Percentiles rank a stretch among this genome's conserved stretches.
These are phyloP conservation scores for Drosophila algonquin DNA, from an alignment of 2,888 invertebrate genomes.

Conservation along the genomic window DNA sequence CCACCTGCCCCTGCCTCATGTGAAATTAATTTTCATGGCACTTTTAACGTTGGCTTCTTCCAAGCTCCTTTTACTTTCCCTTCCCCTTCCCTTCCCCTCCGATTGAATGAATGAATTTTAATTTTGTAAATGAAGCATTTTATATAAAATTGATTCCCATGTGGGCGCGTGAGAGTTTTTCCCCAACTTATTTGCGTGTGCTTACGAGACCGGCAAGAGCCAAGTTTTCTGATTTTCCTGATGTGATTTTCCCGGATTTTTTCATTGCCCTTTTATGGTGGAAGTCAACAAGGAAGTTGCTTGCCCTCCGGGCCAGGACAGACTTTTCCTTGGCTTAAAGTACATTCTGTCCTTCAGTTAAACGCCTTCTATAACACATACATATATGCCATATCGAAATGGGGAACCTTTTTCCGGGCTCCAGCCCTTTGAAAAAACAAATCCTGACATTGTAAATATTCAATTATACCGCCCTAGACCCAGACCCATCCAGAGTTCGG, in stretches of 20 bases:
- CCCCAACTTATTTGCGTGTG: conserved; percentile 5
- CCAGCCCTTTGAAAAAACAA: conserved; percentile 1
- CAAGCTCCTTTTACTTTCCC: not conserved
- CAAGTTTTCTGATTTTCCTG: not conserved
- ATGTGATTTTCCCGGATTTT: conserved; percentile 11
- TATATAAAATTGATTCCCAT: conserved; percentile 28
- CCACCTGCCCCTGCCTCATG: not conserved
- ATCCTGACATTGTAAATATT: conserved; percentile 53
- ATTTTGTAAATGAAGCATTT: conserved; percentile 61
- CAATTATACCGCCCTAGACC: conserved; percentile 38
- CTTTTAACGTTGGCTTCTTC: conserved; percentile 20
- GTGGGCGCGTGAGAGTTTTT: not conserved
- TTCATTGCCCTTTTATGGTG: conserved; percentile 7
- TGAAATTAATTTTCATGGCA: conserved; percentile 51
- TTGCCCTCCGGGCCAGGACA: not conserved
- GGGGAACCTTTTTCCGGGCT: not conserved
- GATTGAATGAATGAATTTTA: conserved; percentile 57
- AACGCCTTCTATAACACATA: not conserved
- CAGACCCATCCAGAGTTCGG: not conserved
- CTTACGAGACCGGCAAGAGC: not conserved
- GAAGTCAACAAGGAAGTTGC: not conserved
- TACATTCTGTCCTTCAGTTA: not conserved
- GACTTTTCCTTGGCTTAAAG: conserved; percentile 6
- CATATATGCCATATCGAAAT: not conserved
- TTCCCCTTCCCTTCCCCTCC: not conserved